Base-by-base conservation (phyloP, 2,888 invertebrate species). In the Heterodera filipjevi region DNA sequence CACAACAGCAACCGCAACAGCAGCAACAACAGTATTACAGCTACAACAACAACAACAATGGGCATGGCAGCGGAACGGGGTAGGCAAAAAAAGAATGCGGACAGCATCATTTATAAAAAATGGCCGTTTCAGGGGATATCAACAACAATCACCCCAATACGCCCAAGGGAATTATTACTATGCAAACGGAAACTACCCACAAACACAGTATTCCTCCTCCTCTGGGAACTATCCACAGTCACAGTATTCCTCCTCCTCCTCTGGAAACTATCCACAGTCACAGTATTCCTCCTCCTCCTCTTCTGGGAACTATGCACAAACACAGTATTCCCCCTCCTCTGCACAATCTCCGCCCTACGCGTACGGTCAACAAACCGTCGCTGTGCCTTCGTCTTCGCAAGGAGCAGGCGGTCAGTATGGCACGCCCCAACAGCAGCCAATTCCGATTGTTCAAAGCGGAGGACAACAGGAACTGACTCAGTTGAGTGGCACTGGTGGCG, bases 341-440 rank as follows among this genome's bases (percentile, higher is more conserved):
- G 59, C 73, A 27, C 66, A 59, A 6, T 73, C 73, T 22, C 33
- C 44, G n/a, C 35, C 73, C 1, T 73, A 64, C 44, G 73, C 73
- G 3, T 73, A 59, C 59, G 59, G 64, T 46, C 59, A 35, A 5
- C 73, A 73, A 27, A 64, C 59, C n/a, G 73, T 73, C n/a, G 59
- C 35, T 49, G 59, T 64, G 35, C 16, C 66, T 33, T 64, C 35
- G 39, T 35, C 73, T 64, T n/a, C 73, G 12, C 44, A 44, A 12
- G 73, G 73, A 12, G 73, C 73, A 5, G 73, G 73, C n/a, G 73
- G 73, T 27, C 73, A 73, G 27, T 73, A 73, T 49, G 73, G 73
- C 35, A 46, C 33, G 33, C 59, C 32, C 35, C 73, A 73, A 27
- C n/a, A 35, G 59, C 73, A 73, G 35, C 73, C 46, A 27, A 46